Conservation (phyloP, 2,888 invertebrate species). For the Dryadula phaetusa region DNA sequence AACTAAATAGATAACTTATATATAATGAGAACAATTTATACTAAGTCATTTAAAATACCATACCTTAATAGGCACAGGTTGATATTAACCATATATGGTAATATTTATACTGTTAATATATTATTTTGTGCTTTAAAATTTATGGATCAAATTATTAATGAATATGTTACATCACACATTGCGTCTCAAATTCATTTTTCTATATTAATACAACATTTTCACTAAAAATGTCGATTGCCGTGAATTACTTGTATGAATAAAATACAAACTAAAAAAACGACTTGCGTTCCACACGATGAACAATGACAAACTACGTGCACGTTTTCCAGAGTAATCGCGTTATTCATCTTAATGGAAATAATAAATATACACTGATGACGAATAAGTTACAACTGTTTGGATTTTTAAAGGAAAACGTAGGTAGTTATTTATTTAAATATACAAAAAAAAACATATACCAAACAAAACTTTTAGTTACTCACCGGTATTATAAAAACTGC, state of each 20-base stretch:
- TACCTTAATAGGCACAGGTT: slow-evolving; percentile 13
- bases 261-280: slow-evolving; percentile 13
- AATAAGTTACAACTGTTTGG: slow-evolving; percentile 2
- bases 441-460: slow-evolving; percentile 12
- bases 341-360: slow-evolving; percentile 49
- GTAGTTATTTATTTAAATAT: slow-evolving; percentile 24
- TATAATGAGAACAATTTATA: not conserved
- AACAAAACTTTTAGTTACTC: slow-evolving; percentile 46
- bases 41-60: not conserved
- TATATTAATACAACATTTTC: not conserved
- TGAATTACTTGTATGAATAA: slow-evolving; percentile 7
- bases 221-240: not conserved
- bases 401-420: slow-evolving; percentile 35
- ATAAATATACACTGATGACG: slow-evolving; percentile 38
- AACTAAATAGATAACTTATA: not conserved
- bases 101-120: not conserved
- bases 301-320: slow-evolving; percentile 22
- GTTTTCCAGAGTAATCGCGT: slow-evolving; percentile 38
- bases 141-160: not conserved
- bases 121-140: not conserved
- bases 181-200: not conserved
- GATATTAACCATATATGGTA: slow-evolving; percentile 4
- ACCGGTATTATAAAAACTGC: slow-evolving; percentile 50
- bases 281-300: slow-evolving; percentile 26
- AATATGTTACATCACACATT: not conserved